Percentiles rank a stretch among this genome's conserved stretches.
Evolutionary conservation across 2,113 vertebrate species (phyloP).

Genomic region (Orycteropus afer): DNA sequence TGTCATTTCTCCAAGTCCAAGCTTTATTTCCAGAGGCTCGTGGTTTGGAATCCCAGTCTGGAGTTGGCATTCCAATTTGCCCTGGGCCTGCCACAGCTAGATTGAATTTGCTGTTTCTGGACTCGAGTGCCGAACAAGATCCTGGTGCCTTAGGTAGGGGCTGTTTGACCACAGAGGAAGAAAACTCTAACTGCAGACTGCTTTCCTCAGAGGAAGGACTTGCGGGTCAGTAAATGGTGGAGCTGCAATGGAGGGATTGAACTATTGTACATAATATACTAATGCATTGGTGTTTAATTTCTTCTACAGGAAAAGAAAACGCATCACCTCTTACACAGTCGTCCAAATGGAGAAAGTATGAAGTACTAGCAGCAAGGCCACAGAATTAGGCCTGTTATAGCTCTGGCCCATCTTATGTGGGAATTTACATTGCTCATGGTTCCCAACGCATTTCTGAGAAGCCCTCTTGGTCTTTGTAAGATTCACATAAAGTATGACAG

Average conservation of each 20-base stretch:
- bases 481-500: not conserved
- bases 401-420: not conserved
- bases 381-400: not conserved
- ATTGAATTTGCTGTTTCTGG: constrained; percentile 90
- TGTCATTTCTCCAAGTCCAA: constrained; percentile 76
- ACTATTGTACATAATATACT: constrained; percentile 56
- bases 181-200: constrained; percentile 80
- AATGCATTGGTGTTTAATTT: constrained; percentile 75
- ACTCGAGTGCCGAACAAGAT: constrained; percentile 83
- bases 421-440: not conserved
- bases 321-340: constrained; percentile 74
- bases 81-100: constrained; percentile 85
- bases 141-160: constrained; percentile 86
- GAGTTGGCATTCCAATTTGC: constrained; percentile 83
- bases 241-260: constrained; percentile 73
- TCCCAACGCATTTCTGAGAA: not conserved
- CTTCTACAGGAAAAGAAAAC: constrained; percentile 73
- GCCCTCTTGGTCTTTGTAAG: not conserved
- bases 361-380: constrained; percentile 61
- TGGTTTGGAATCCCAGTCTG: constrained; percentile 85
- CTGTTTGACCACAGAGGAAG: constrained; percentile 84
- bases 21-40: constrained; percentile 82
- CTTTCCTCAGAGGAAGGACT: constrained; percentile 75
- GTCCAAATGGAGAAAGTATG: constrained; percentile 48
- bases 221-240: constrained; percentile 67